Conservation (phyloP, 2,113 vertebrate species). For the Rhadina sibilatrix region DNA sequence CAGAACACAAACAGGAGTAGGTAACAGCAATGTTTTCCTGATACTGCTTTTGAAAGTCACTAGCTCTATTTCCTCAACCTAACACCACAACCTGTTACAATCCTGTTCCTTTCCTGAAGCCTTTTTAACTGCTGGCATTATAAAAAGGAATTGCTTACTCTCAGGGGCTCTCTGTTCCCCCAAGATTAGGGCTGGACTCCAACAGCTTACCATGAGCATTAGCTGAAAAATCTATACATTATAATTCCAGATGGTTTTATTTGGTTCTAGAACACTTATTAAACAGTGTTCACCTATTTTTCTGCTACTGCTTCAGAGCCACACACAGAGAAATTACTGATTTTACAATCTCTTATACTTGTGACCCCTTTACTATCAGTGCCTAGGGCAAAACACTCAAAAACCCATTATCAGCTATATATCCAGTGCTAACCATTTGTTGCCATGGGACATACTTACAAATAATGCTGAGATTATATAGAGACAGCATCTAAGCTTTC, state of each 20-base stretch:
- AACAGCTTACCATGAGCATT: neutral
- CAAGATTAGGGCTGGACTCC: no score
- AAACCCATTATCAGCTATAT: neutral
- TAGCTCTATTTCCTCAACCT: neutral
- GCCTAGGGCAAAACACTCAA: neutral
- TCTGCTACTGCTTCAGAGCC: neutral
- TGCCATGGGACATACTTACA: neutral
- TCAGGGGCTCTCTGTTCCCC: no score
- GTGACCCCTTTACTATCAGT: neutral
- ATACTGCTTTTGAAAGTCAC: neutral
- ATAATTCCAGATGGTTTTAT: neutral
- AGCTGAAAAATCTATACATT: neutral
- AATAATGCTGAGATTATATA: neutral
- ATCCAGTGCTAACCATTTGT: neutral
- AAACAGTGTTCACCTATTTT: neutral
- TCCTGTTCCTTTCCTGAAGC: neutral
- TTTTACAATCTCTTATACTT: neutral
- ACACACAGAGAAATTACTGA: neutral
- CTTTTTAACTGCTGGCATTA: neutral
- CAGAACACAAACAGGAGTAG: neutral
- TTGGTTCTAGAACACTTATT: neutral
- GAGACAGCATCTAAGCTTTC: neutral
- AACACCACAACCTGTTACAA: neutral
- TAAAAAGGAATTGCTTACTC: neutral
- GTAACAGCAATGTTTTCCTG: neutral